These are phyloP conservation scores for Ariopsis seemanni DNA, from an alignment of 2,113 vertebrate genomes.

Conservation along the genomic window DNA sequence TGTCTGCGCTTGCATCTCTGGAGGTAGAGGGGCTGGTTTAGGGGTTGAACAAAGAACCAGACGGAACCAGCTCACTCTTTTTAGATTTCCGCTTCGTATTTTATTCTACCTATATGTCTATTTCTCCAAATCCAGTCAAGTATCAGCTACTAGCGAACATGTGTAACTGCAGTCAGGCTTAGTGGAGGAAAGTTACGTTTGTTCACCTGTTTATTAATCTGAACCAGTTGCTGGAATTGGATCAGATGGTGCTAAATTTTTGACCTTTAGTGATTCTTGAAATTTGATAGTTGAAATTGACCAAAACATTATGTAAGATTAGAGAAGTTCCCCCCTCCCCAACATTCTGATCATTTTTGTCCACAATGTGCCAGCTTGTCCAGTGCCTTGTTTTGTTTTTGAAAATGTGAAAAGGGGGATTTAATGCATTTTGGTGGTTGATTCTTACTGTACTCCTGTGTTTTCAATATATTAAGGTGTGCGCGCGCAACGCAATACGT, in stretches of 20 bases:
- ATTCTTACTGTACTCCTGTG: conserved; percentile 16
- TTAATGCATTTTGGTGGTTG: conserved; percentile 7
- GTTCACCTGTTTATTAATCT: not conserved
- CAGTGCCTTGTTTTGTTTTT: conserved; percentile 78
- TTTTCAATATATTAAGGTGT: conserved; percentile 19
- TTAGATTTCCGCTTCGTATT: not conserved
- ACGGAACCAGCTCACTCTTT: conserved; percentile 24
- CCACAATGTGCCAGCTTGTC: conserved; percentile 69
- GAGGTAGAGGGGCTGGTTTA: conserved; percentile 9
- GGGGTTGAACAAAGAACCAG: conserved; percentile 49
- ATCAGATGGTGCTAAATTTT: conserved; percentile 14
- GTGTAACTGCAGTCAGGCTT: not conserved
- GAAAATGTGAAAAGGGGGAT: conserved; percentile 41
- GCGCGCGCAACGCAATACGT: conserved; percentile 40
- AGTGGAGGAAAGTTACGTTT: not conserved
- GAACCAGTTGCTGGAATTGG: not conserved
- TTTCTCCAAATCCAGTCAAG: not conserved
- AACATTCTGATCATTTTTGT: conserved; percentile 19
- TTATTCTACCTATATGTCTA: not conserved
- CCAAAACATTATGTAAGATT: not conserved
- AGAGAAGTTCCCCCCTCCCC: too few species aligned
- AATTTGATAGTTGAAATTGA: not conserved
- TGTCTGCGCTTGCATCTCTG: conserved; percentile 64
- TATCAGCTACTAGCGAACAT: not conserved
- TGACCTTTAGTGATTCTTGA: not conserved